Evolutionary conservation across 2,797 vertebrate species (phyloP).

Genomic region (Oreonectes daqikongensis): DNA sequence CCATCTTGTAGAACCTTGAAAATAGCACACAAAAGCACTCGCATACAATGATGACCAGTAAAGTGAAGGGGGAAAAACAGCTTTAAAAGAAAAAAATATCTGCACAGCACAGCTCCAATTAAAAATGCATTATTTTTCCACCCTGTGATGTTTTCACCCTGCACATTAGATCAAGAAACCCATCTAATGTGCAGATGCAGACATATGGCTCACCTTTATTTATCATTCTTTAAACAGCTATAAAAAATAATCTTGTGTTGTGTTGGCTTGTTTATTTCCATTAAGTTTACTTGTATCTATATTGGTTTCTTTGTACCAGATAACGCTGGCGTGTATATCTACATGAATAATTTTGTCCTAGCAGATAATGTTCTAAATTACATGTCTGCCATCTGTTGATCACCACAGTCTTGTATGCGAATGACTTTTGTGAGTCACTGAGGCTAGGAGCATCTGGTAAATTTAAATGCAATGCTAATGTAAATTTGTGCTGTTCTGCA

Average conservation of each 20-base stretch:
- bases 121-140: not conserved
- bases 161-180: too few relatives aligned
- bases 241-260: not conserved
- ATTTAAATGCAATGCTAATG: not conserved
- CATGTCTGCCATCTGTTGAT: conserved; percentile 5
- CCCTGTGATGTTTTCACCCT: too few relatives aligned
- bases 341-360: not conserved
- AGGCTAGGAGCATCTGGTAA: not conserved
- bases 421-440: not conserved
- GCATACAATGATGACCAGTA: not conserved
- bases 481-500: not conserved
- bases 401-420: not conserved
- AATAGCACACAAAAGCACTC: too few relatives aligned
- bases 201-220: not conserved
- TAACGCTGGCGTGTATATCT: not conserved
- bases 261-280: not conserved
- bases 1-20: too few relatives aligned
- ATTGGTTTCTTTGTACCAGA: not conserved
- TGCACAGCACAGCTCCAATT: not conserved
- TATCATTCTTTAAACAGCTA: not conserved
- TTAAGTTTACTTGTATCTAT: not conserved
- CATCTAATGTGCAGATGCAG: not conserved
- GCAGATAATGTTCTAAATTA: conserved; percentile 4
- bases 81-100: not conserved
- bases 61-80: not conserved